These are phyloP conservation scores for Sesia bembeciformis DNA, from an alignment of 2,888 invertebrate species.

Conservation along the genomic window DNA sequence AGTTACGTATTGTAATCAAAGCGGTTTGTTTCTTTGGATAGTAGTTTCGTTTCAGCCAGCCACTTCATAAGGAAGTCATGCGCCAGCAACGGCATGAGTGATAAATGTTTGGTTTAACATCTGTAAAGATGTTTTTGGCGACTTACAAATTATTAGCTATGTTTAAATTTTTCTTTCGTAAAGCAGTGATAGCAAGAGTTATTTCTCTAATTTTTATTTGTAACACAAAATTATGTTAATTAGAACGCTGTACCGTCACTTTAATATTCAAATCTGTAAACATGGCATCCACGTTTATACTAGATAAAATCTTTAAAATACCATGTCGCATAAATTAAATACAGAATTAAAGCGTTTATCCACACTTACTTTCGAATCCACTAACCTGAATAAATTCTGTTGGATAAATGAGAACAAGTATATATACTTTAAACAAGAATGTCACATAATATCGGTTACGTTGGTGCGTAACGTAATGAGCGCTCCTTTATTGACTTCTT, in stretches of 20 bases:
- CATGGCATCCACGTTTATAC: neutral
- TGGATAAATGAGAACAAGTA: neutral
- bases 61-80: too few relatives aligned
- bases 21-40: too few relatives aligned
- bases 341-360: neutral
- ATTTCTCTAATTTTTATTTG: too few relatives aligned
- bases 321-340: neutral
- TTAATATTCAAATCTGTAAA: neutral
- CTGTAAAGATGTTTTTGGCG: too few relatives aligned
- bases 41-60: too few relatives aligned
- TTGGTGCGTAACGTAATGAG: neutral
- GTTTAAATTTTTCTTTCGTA: too few relatives aligned
- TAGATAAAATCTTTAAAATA: neutral
- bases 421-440: slow-evolving; percentile 1
- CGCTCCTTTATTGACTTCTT: neutral
- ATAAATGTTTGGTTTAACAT: too few relatives aligned
- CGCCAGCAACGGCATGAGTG: too few relatives aligned
- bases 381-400: neutral
- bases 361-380: neutral
- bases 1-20: too few relatives aligned
- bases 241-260: neutral
- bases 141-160: too few relatives aligned
- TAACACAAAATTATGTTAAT: neutral
- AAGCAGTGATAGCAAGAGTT: too few relatives aligned
- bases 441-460: neutral